These are phyloP conservation scores for Dromiciops gliroides DNA, from an alignment of 2,113 vertebrate species.

Conservation along the genomic window DNA sequence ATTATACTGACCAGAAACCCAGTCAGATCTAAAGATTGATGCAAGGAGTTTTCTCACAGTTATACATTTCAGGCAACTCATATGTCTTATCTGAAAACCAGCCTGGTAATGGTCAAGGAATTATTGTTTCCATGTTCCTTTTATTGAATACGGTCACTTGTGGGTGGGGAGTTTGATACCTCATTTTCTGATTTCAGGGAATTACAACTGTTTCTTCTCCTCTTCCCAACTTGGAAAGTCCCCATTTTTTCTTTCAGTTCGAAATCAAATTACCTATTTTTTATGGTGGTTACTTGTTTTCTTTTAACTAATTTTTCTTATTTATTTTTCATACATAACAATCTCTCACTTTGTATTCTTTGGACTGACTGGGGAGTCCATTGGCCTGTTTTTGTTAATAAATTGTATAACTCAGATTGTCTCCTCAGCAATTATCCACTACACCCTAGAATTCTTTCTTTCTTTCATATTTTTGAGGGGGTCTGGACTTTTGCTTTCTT, in stretches of 20 bases:
- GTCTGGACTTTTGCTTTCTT: not conserved
- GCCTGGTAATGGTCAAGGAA: not conserved
- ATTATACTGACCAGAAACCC: not conserved
- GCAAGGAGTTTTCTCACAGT: not conserved
- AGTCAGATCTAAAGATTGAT: not conserved
- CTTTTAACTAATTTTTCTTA: not conserved
- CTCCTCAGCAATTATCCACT: not conserved
- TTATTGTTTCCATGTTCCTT: not conserved
- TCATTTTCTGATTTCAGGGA: not conserved
- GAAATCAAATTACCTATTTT: not conserved
- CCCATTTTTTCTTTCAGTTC: not conserved
- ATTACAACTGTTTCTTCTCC: not conserved
- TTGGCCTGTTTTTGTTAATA: not conserved
- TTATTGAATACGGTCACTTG: not conserved
- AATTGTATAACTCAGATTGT: not conserved
- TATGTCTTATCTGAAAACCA: not conserved
- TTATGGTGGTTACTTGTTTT: not conserved
- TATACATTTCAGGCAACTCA: not conserved
- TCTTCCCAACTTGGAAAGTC: not conserved
- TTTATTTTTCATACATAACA: not conserved
- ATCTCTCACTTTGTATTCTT: not conserved
- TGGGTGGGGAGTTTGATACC: not conserved
- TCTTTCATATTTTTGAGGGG: not conserved
- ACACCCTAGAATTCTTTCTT: not conserved
- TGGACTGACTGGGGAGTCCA: not conserved